Evolutionary conservation across 2,888 invertebrate genomes (phyloP).

Genomic region (Ctena decussata): DNA sequence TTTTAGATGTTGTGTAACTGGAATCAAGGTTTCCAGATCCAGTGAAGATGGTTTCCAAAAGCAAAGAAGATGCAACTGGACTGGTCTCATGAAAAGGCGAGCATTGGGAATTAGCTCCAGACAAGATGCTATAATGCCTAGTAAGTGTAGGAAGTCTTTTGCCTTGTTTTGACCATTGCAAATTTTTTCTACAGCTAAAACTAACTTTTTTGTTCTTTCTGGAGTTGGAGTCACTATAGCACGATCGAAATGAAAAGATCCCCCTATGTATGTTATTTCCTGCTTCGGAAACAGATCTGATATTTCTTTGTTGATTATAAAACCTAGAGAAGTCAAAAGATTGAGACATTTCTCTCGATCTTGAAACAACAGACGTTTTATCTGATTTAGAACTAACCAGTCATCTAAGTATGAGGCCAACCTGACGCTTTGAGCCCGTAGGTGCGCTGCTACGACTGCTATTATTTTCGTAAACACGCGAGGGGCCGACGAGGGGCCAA

Average conservation of each 20-base stretch:
- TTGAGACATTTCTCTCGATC: constrained; percentile 18
- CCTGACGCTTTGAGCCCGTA: constrained; percentile 19
- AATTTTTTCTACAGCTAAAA: not conserved
- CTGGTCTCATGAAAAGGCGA: constrained; percentile 19
- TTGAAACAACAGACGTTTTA: not conserved
- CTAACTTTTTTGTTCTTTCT: constrained; percentile 9
- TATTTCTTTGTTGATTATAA: constrained; percentile 19
- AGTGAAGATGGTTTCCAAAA: constrained; percentile 19
- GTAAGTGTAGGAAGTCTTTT: constrained; percentile 26
- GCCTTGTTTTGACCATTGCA: not conserved
- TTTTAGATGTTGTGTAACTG: constrained; percentile 17
- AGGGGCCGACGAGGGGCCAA: constrained; percentile 15
- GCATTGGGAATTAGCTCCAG: constrained; percentile 43
- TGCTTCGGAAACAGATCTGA: constrained; percentile 10
- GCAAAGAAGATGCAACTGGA: constrained; percentile 24
- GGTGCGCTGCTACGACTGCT: constrained; percentile 38
- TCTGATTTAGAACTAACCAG: constrained; percentile 20
- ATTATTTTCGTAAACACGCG: constrained; percentile 27
- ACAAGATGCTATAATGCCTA: constrained; percentile 37
- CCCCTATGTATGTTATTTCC: constrained; percentile 35
- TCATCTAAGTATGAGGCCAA: constrained; percentile 28
- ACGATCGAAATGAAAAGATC: not conserved
- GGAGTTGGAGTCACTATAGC: constrained; percentile 14
- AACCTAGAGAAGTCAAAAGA: constrained; percentile 25
- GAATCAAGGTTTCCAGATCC: constrained; percentile 4